Evolutionary conservation across 2,113 vertebrate genomes (phyloP), one percentile per base, ranked within the genome.

Genomic region (Centropus unirufus): DNA sequence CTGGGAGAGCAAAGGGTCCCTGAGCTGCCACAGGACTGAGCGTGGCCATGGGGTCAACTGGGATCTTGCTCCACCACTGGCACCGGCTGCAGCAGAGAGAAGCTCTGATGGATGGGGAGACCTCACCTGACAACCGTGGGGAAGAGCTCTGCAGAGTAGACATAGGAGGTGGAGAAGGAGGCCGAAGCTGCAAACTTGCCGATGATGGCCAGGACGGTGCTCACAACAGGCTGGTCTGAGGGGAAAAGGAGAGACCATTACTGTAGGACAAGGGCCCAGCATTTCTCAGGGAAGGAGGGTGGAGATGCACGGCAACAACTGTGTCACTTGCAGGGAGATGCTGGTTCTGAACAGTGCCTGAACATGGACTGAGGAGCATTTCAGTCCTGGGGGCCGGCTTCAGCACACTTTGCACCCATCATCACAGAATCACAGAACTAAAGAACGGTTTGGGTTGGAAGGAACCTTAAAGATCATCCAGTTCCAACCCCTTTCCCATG

Each of bases 61-160:
- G 26, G n/a, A 2, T 75, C 6, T 39, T 44, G 27, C 10, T 21
- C 46, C 15, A 19, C 46, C 61, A 39, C 18, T 27, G 54, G 27
- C 77, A 54, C 22, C 32, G 11, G 14, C 44, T 32, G 27, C 11
- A 18, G 46, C 5, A 7, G 54, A 54, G 27, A 46, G n/a, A 67
- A 74, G 61, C 9, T 1, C 23, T 0, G 0, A 36, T 20, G 30
- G 2, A 1, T 16, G 40, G 15, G 15, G 44, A 30, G 39, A 52
- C 6, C 92, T 98, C 95, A 99, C 99, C 98, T 98, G 83, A 99
- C 14, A 6, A 98, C 14, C 0, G 98, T 99, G 8, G 99, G 99
- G 83, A 98, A 98, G 39, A 99, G 97, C 87, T 99, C 99, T n/a
- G 98, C 98, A 0, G 98, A 96, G 54, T 99, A 99, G 69, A 99